These are phyloP conservation scores for Clupea harengus DNA, from an alignment of 2,113 vertebrate species.

Conservation along the genomic window DNA sequence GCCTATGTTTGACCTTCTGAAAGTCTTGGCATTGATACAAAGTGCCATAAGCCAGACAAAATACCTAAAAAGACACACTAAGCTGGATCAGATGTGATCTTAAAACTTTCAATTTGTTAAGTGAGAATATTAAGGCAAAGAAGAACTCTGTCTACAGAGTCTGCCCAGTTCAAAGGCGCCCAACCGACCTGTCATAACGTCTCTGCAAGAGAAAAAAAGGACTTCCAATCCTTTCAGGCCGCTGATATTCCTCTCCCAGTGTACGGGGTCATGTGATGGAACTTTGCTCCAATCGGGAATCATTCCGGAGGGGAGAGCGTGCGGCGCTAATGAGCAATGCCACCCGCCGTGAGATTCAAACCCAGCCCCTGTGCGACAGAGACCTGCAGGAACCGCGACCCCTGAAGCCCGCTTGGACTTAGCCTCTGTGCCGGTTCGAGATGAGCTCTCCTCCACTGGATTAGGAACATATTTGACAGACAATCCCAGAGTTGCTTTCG, in stretches of 20 bases:
- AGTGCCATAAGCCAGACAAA: no score
- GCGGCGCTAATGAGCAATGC: slow-evolving; percentile 37
- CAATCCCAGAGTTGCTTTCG: not conserved
- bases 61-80: no score
- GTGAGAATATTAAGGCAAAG: not conserved
- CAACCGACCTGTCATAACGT: not conserved
- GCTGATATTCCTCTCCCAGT: not conserved
- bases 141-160: not conserved
- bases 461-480: not conserved
- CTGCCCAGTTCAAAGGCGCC: not conserved
- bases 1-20: not conserved
- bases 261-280: slow-evolving; percentile 47
- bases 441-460: not conserved
- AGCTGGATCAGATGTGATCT: no score
- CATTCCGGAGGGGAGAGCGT: slow-evolving; percentile 40
- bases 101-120: not conserved
- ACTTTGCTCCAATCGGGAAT: slow-evolving; percentile 67
- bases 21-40: not conserved
- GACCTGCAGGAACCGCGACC: not conserved
- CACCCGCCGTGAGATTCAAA: slow-evolving; percentile 38
- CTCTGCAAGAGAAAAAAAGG: not conserved
- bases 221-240: not conserved
- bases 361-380: not conserved
- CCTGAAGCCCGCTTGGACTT: not conserved
- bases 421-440: not conserved